Base-by-base conservation (phyloP, 2,113 vertebrate species). In the Paradisaea rubra region DNA sequence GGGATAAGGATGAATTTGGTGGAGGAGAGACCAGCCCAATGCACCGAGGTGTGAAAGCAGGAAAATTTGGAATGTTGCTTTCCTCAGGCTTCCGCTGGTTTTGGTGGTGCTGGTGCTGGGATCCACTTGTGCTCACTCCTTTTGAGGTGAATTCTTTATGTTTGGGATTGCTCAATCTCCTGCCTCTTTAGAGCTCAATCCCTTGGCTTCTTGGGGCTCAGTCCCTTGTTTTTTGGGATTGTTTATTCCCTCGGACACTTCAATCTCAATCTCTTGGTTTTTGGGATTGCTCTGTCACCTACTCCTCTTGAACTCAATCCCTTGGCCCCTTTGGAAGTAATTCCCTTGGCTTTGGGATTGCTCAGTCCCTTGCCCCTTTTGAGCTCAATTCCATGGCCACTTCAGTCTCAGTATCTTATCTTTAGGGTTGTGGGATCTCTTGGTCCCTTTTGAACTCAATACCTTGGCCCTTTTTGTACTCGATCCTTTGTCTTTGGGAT, bases 161-260 rank as follows among this genome's bases (percentile, higher is more conserved):
- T 77, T 77, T 64, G 25, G 37, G 33, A 45, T 45, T 76, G 23
- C 15, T 81, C 41, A 61, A 0, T 66, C 41, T 59, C 30, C 63
- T 52, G 13, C 5, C 13, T 18, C 41, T 27, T 79, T 30, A 13
- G 22, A 49, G 3, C 35, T 52, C 37, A 30, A 4, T 74, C 31
- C 27, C 23, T 13, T 61, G 54, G 2, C 7, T 52, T 41, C 31
- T 74, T 37, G 14, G 33, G 2, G 24, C 25, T 45, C 37, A 56
- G 1, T 59, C 15, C 11, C 37, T 63, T 69, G 42, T 23, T 4
- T 7, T 25, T 77, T 41, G 59, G 59, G 37, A 35, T 11, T 53
- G 3, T 15, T 54, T 31, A 12, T 12, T 39, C 41, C 17, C 20
- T 66, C 0, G 0, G 4, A 30, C 16, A 10, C 15, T 50, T 66